Evolutionary conservation across 2,113 vertebrate species (phyloP), one percentile per base, ranked within the genome.

Genomic region (Scomber colias): DNA sequence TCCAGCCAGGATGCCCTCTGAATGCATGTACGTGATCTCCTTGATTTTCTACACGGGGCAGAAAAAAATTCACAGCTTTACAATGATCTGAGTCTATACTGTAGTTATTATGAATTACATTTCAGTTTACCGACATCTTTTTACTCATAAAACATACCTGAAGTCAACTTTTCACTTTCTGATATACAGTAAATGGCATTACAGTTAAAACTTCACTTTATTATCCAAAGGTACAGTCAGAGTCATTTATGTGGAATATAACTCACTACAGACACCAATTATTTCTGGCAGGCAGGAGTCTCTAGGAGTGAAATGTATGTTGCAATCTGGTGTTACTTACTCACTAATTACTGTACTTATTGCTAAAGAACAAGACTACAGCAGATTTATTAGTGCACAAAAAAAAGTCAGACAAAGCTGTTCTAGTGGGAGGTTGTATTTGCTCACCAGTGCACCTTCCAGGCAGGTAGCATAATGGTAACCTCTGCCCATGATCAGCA

Each of bases 21-120:
- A 99, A 82, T 99, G 98, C 98, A 99, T 99, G 88, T 99, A 99
- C 0, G 98, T 99, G 84, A 99, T 99, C 82, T 99, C 98, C 79
- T 99, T 99, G 55, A 99, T 99, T 98, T 99, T 99, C 98, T 99
- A 73, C 24, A 84, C 4, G 24, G 17, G 3, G 81, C 24, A 83
- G 24, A 3, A 13, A 75, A 79, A 75, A 6, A 61, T 2, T 1
- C 2, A 27, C 15, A 64, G 30, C 50, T 45, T 14, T 35, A 53
- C 3, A 19, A 48, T 44, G 11, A 13, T 2, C n/a, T 11, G 21
- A 64, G 11, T n/a, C 35, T 1, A 69, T 0, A 7, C 9, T n/a
- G n/a, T 14, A 54, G 31, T 21, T 11, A 63, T 30, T 17, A 57
- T 12, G 5, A 4, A 21, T 70, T 54, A 73, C 35, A 61, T 44